Evolutionary conservation across 2,888 invertebrate species (phyloP).

Genomic region (Dorcus parallelipipedus): DNA sequence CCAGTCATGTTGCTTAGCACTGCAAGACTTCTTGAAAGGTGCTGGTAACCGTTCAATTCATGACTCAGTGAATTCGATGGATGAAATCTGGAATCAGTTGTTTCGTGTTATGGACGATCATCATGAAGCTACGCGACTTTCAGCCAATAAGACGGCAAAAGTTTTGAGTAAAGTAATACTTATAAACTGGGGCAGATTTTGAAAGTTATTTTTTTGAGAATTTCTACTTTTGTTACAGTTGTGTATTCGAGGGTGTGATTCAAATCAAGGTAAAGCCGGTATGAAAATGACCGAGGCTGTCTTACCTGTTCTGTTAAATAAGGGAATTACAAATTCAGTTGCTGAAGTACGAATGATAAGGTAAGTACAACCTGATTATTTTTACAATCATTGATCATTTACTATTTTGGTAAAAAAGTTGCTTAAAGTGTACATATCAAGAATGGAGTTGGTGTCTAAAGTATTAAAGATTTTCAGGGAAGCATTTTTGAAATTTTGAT

Average conservation of each 20-base stretch:
- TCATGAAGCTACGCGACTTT: conserved; percentile 79
- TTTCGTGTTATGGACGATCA: conserved; percentile 94
- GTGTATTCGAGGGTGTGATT: conserved; percentile 68
- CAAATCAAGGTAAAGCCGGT: conserved; percentile 68
- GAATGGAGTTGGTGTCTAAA: too few species aligned
- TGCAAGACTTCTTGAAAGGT: conserved; percentile 78
- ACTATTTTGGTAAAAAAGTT: too few species aligned
- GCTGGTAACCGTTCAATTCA: conserved; percentile 45
- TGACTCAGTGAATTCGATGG: conserved; percentile 47
- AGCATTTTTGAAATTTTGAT: too few species aligned
- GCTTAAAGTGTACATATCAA: too few species aligned
- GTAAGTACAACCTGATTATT: conserved; percentile 44
- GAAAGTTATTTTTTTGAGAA: conserved; percentile 5
- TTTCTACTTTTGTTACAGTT: conserved; percentile 51
- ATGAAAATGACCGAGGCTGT: conserved; percentile 69
- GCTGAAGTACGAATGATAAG: conserved; percentile 75
- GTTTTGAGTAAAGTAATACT: conserved; percentile 67
- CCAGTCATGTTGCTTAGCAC: conserved; percentile 86
- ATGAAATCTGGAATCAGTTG: conserved; percentile 74
- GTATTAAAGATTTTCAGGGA: too few species aligned
- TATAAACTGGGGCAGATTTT: neutral
- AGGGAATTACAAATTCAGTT: conserved; percentile 76
- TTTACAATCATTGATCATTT: too few species aligned
- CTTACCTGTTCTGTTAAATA: conserved; percentile 75
- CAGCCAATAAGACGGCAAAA: conserved; percentile 69